Base-by-base conservation (phyloP, 23 tunicate genomes). In the Trididemnum nubilum region DNA sequence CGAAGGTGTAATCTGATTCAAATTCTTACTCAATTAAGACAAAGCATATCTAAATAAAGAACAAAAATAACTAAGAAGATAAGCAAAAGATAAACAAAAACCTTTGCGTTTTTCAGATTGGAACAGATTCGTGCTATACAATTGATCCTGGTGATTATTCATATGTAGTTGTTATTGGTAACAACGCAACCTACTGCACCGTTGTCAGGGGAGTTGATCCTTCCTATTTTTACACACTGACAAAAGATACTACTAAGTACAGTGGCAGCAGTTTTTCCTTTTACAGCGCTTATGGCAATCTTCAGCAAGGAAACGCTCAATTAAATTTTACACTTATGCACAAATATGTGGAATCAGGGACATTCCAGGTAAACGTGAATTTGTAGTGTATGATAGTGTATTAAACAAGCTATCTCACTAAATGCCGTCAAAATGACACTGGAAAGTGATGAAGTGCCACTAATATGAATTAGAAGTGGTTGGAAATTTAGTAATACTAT, bases 81-180 rank as follows among this genome's bases (percentile, higher is more conserved):
- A n/a, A n/a, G n/a, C 54, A 44, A 44, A 15, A 44, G 9, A 44
- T 44, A 44, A 44, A 7, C 15, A 15, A 44, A 44, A 44, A 7
- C 15, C 12, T 67, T 67, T 3, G 31, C 33, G 37, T 24, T 37
- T 61, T 69, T 27, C 78, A 85, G 90, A 30, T 85, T 51, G 90
- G 90, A 34, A 78, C 90, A 1, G 54, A 71, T 52, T 78, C 90
- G 18, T 85, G 90, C 33, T 78, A 60, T 49, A 27, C 70, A 2
- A 58, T 85, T 71, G 80, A 85, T 58, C 84, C 84, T n/a, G 90
- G 90, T 21, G 90, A 85, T 78, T 71, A 51, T 1, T 51, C 90
- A 25, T 40, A 51, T 2, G 38, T 23, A 52, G 33, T 77, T 0
- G 73, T 79, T 23, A 78, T 85, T 71, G 90, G 90, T 0, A 18